Conservation (phyloP, 2,113 vertebrate genomes). For the Cephalopholis sonnerati region DNA sequence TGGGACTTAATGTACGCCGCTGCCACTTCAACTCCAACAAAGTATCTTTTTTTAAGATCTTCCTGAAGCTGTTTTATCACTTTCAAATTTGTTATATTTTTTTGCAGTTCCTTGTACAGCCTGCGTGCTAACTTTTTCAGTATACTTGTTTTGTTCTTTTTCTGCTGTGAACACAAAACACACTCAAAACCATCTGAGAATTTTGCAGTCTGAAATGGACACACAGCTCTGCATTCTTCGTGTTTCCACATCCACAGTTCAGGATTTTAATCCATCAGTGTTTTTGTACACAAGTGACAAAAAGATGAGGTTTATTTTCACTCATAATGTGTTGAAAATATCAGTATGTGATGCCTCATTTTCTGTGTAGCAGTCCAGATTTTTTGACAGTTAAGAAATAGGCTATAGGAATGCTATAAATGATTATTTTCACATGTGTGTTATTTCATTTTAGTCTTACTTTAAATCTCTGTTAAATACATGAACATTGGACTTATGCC, state of each 20-base stretch:
- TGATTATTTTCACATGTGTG: no score
- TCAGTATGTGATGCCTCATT: background rate
- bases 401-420: no score
- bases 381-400: background rate
- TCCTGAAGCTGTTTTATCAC: background rate
- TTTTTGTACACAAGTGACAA: background rate
- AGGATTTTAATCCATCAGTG: background rate
- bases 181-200: no score
- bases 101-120: background rate
- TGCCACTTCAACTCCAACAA: no score
- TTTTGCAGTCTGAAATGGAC: background rate
- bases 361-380: background rate
- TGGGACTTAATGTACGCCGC: no score
- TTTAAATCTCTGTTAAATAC: background rate
- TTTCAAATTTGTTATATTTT: background rate
- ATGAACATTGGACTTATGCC: background rate
- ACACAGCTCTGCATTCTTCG: background rate
- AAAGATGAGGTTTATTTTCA: background rate
- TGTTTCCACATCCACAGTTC: background rate
- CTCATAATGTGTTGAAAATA: background rate
- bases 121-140: background rate
- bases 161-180: no score
- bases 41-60: background rate
- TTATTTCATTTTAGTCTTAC: background rate
- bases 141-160: background rate